phyloP scores from a whole-genome alignment of 1,140 invertebrate species.

The Drosophila sp. region DNA sequence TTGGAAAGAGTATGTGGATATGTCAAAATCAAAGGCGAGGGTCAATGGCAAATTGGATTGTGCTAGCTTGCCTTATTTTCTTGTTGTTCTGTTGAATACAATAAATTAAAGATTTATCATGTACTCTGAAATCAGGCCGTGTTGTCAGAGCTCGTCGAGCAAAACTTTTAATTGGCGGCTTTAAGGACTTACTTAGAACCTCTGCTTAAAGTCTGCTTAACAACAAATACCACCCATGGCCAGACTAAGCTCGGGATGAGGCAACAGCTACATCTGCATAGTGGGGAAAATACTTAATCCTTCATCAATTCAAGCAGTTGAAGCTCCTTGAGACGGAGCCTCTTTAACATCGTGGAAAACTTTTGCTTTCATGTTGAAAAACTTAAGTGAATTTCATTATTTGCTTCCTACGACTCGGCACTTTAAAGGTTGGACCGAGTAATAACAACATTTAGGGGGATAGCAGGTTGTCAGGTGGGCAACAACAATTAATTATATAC shows the following conservation, averaged over 20 bases:
- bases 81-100: conserved; percentile 12
- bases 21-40: conserved; percentile 61
- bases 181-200: conserved; percentile 66
- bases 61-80: conserved; percentile 32
- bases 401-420: conserved; percentile 23
- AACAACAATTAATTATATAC: conserved; percentile 78
- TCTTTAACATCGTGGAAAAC: conserved; percentile 57
- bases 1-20: conserved; percentile 15
- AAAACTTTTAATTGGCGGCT: conserved; percentile 80
- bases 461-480: conserved; percentile 60
- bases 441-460: conserved; percentile 3
- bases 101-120: conserved; percentile 72
- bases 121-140: conserved; percentile 29
- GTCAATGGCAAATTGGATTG: conserved; percentile 74
- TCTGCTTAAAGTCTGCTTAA: conserved; percentile 33
- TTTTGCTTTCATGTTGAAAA: conserved; percentile 71
- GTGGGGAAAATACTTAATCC: conserved; percentile 58
- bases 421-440: conserved; percentile 40
- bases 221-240: conserved; percentile 20
- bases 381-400: conserved; percentile 76
- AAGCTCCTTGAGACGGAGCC: conserved; percentile 57
- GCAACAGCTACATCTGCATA: not conserved
- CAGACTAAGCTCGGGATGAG: not conserved
- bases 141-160: conserved; percentile 12
- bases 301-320: conserved; percentile 70